Percentiles rank a stretch among this genome's conserved stretches.
phyloP scores from a whole-genome alignment of 2,113 vertebrate genomes.

The Cariama cristata region DNA sequence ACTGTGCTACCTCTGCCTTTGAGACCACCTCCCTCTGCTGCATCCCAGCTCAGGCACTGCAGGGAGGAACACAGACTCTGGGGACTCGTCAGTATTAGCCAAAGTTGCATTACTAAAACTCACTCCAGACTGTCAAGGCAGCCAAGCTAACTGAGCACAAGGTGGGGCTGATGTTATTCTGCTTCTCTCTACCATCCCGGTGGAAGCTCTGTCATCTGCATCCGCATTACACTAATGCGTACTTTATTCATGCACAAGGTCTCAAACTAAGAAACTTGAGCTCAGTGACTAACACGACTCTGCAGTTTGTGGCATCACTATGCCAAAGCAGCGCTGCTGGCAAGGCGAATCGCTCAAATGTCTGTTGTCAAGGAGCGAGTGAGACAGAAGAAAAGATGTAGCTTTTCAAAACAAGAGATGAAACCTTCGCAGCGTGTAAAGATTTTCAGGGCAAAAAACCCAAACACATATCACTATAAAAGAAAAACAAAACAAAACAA shows the following conservation, averaged over 20 bases:
- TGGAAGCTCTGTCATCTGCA: background rate
- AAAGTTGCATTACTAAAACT: background rate
- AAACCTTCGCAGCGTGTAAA: background rate
- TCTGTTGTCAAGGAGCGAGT: background rate
- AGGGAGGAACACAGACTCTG: background rate
- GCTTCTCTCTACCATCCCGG: background rate
- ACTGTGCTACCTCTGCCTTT: background rate
- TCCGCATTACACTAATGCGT: fast-evolving
- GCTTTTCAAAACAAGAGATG: background rate
- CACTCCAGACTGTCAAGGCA: background rate
- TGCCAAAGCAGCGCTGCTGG: background rate
- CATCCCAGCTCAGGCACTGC: background rate
- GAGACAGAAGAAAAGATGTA: background rate
- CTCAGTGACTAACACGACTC: background rate
- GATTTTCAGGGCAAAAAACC: background rate
- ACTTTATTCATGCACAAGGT: background rate
- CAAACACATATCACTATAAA: background rate
- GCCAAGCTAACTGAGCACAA: background rate
- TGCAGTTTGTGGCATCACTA: background rate
- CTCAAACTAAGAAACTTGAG: background rate
- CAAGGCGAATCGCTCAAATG: fast-evolving
- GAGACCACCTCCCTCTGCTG: background rate
- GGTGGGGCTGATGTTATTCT: too few relatives aligned
- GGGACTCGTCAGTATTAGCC: background rate
- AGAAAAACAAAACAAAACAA: background rate